phyloP scores from a whole-genome alignment of 1,140 invertebrate genomes.

The Caenorhabditis tropicalis region DNA sequence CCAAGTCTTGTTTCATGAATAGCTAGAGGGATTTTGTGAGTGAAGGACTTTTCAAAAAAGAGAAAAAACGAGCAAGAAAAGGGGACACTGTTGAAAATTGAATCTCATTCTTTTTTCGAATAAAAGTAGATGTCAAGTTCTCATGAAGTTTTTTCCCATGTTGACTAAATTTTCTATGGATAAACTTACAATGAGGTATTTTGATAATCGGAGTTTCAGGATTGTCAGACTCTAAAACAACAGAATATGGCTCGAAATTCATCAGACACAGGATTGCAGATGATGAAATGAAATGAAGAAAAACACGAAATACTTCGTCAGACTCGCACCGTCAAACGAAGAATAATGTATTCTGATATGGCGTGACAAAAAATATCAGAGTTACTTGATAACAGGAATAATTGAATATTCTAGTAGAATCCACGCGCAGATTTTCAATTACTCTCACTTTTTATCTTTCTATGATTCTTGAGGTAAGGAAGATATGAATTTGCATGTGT shows the following conservation, averaged over 20 bases:
- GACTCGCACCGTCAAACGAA: neutral
- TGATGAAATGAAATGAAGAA: neutral
- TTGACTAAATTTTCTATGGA: neutral
- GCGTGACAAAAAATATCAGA: neutral
- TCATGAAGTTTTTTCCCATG: neutral
- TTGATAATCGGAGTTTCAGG: constrained; percentile 8
- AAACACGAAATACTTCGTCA: neutral
- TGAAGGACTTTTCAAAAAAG: neutral
- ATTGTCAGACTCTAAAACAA: constrained; percentile 5
- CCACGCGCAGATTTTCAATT: neutral
- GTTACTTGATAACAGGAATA: neutral
- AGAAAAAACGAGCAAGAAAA: neutral
- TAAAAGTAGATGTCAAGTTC: neutral
- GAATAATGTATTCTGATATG: constrained; percentile 1
- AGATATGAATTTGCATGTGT: neutral
- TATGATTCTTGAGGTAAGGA: neutral
- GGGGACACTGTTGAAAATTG: neutral
- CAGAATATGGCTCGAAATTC: constrained; percentile 27
- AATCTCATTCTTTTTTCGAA: neutral
- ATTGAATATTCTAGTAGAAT: constrained; percentile 16
- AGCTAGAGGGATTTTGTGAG: neutral
- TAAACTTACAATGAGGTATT: constrained; percentile 14
- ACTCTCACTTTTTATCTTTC: neutral
- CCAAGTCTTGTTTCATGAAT: neutral
- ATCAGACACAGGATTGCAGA: constrained; percentile 15